Conservation (phyloP, 2,113 vertebrate species). For the Conger conger region DNA sequence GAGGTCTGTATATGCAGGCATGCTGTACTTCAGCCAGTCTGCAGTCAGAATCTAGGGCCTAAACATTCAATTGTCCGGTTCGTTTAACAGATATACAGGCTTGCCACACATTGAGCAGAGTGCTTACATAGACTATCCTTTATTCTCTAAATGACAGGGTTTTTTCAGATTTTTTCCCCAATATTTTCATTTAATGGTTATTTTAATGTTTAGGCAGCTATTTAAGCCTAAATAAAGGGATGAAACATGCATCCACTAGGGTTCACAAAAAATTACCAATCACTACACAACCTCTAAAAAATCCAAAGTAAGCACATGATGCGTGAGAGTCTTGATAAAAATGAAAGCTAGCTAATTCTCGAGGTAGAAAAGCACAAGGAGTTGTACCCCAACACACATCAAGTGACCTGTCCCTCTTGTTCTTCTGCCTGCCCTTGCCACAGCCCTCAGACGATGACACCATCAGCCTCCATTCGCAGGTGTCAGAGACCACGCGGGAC, state of each 20-base stretch:
- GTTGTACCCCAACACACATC: background rate
- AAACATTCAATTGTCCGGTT: background rate
- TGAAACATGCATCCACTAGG: too few species aligned
- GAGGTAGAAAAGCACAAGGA: too few species aligned
- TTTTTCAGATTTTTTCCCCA: too few species aligned
- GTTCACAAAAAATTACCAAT: too few species aligned
- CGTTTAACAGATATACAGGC: background rate
- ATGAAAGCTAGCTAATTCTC: too few species aligned
- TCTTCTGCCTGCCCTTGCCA: constrained; percentile 35
- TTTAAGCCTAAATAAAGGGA: too few species aligned
- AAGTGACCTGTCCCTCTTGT: background rate
- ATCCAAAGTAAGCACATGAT: too few species aligned
- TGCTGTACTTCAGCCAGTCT: background rate
- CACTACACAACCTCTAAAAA: too few species aligned
- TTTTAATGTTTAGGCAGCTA: too few species aligned
- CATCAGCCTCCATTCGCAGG: constrained; percentile 95
- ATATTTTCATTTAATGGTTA: too few species aligned
- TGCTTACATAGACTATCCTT: background rate
- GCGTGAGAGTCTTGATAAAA: too few species aligned
- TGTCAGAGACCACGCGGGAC: constrained; percentile 90
- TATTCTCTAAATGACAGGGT: too few species aligned
- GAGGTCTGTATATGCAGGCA: constrained; percentile 76
- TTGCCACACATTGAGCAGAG: background rate
- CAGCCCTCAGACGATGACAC: constrained; percentile 98
- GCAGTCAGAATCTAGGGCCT: background rate